phyloP scores from a whole-genome alignment of 2,888 invertebrate species.

The Andrena fulva region DNA sequence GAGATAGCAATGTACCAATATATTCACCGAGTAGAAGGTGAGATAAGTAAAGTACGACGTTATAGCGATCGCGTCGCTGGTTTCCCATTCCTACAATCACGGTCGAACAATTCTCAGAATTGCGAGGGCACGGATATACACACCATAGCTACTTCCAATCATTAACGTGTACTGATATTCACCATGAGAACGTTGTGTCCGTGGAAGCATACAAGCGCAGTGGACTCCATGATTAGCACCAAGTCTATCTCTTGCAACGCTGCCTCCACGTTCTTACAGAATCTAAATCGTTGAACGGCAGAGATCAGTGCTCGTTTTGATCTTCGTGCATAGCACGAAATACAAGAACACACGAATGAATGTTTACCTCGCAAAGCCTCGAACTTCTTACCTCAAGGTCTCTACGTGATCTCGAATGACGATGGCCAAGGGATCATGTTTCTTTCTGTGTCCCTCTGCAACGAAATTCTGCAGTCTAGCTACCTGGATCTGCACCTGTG shows the following conservation, averaged over 20 bases:
- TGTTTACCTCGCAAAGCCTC: neutral
- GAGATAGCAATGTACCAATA: slow-evolving; percentile 78
- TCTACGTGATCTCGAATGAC: slow-evolving; percentile 64
- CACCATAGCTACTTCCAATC: neutral
- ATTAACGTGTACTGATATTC: slow-evolving; percentile 11
- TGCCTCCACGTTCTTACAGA: slow-evolving; percentile 11
- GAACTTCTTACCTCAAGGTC: slow-evolving; percentile 54
- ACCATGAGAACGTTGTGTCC: slow-evolving; percentile 79
- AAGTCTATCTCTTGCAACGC: slow-evolving; percentile 61
- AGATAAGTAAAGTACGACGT: slow-evolving; percentile 72
- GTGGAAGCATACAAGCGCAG: slow-evolving; percentile 77
- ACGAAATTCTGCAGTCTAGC: slow-evolving; percentile 3
- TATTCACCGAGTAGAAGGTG: slow-evolving; percentile 76
- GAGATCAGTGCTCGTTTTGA: slow-evolving; percentile 53
- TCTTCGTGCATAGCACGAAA: slow-evolving; percentile 74
- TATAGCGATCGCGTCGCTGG: neutral
- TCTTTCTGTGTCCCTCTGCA: neutral
- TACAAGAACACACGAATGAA: slow-evolving; percentile 70
- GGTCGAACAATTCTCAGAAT: neutral
- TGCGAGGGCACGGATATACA: no score
- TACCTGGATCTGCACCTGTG: slow-evolving; percentile 67
- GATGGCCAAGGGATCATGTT: slow-evolving; percentile 1
- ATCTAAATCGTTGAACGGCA: slow-evolving; percentile 12
- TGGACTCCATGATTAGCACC: slow-evolving; percentile 78
- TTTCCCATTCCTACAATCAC: slow-evolving; percentile 22